Evolutionary conservation across 1,140 invertebrate species (phyloP), one percentile per base, ranked within the genome.

Genomic region (Lithobius niger): DNA sequence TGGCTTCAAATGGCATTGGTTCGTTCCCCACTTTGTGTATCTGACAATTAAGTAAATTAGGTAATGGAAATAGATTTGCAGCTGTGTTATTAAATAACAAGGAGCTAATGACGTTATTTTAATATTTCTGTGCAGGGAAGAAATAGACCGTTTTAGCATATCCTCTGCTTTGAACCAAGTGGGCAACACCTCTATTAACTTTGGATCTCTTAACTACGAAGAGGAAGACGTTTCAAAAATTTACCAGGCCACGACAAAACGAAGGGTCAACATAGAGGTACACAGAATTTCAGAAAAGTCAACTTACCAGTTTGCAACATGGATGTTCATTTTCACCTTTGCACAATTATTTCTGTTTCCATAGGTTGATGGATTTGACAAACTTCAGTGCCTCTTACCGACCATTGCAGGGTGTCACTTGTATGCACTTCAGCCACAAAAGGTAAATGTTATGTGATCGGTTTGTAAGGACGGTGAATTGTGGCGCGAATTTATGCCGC

Each of bases 361-460:
- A 64, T 71, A 75, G 82, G 79, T 65, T 22, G 66, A 67, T 56
- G 66, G 67, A 15, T 84, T 86, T 66, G 78, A 84, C 26, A 76
- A 80, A 44, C 68, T 84, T 1, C 74, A 80, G 58, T 79, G 84
- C 1, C 74, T 83, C n/a, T 80, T 81, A 58, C 83, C 84, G 18
- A 80, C 79, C 67, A 74, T 77, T 58, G 77, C 79, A n/a, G 78
- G 77, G 52, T 76, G 78, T 25, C 82, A 81, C 66, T 66, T 87
- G n/a, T 74, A 86, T 57, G 74, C 79, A 13, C 66, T 88, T 15
- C 77, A 80, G 53, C 82, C 83, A 1, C 74, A 74, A 27, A 79
- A 77, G 66, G 71, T 71, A 61, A n/a, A n/a, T n/a, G n/a, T n/a
- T n/a, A n/a, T n/a, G n/a, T n/a, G n/a, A n/a, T n/a, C n/a, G n/a